Percentiles rank a stretch among this genome's conserved stretches.
These are phyloP conservation scores for Tyrophagus putrescentiae DNA, from an alignment of 1,140 invertebrate genomes.

Conservation along the genomic window DNA sequence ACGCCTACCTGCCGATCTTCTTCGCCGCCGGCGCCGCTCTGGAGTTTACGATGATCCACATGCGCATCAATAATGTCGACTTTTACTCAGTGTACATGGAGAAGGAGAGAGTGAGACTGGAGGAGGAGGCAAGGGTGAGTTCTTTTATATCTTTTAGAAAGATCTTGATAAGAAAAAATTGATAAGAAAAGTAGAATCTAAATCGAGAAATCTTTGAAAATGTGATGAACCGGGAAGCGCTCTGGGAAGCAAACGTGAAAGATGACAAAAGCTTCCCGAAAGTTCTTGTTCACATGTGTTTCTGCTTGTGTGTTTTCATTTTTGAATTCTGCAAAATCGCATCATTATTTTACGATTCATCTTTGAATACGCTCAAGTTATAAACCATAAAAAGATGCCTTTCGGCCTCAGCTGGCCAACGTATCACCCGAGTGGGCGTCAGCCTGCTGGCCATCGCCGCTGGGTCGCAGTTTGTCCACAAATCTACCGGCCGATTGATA, in stretches of 20 bases:
- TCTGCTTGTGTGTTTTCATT: neutral
- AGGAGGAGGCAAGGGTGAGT: neutral
- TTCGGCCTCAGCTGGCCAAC: slow-evolving; percentile 6
- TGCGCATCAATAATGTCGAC: neutral
- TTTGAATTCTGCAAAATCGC: neutral
- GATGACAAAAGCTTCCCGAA: neutral
- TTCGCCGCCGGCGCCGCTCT: slow-evolving; percentile 3
- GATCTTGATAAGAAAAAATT: neutral
- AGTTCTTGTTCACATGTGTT: neutral
- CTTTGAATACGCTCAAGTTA: neutral
- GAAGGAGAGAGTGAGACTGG: neutral
- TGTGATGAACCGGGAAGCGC: neutral
- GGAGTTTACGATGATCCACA: slow-evolving; percentile 14
- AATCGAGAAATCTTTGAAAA: neutral
- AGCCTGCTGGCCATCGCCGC: neutral
- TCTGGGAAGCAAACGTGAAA: neutral
- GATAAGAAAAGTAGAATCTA: neutral
- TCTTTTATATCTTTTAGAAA: neutral
- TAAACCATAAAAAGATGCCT: neutral
- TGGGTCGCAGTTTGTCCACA: slow-evolving; percentile 16
- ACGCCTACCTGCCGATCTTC: slow-evolving; percentile 16
- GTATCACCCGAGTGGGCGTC: neutral
- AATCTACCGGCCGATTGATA: slow-evolving; percentile 9
- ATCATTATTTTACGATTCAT: neutral
- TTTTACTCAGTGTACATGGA: slow-evolving; percentile 10